A percentile compares a stretch with the other conserved stretches of the same genome.
phyloP scores from a whole-genome alignment of 2,797 vertebrate species.

The Dallia pectoralis region DNA sequence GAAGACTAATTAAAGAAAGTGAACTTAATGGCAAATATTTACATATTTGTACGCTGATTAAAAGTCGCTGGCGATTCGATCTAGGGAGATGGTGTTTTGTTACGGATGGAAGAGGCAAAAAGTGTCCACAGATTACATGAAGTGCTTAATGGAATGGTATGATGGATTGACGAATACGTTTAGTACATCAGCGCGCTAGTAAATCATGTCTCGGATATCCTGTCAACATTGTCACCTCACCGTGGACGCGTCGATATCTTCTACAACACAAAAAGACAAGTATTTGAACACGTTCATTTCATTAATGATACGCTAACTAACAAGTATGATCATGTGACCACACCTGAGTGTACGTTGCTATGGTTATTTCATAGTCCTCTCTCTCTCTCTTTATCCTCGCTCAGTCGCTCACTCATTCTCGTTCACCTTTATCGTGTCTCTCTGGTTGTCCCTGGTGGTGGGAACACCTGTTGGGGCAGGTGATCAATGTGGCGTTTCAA shows the following conservation, averaged over 20 bases:
- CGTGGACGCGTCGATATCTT: background rate
- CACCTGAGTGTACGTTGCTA: too few relatives aligned
- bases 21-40: conserved; percentile 68
- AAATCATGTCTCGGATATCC: background rate
- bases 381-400: too few relatives aligned
- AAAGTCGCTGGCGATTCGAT: conserved; percentile 42
- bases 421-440: background rate
- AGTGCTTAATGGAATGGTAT: background rate
- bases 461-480: conserved; percentile 8
- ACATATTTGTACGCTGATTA: conserved; percentile 63
- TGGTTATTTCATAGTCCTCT: too few relatives aligned
- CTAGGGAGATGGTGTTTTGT: conserved; percentile 44
- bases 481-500: conserved; percentile 44
- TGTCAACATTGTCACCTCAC: background rate
- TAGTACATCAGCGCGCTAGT: background rate
- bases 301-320: background rate
- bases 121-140: conserved; percentile 1
- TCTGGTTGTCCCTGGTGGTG: background rate
- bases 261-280: background rate
- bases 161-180: background rate
- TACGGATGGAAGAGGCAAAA: conserved; percentile 28
- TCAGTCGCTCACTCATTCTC: background rate
- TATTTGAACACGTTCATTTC: background rate
- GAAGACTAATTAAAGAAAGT: conserved; percentile 77
- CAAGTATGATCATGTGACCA: background rate